phyloP scores from a whole-genome alignment of 1,140 invertebrate species.

The Microplitis demolitor region DNA sequence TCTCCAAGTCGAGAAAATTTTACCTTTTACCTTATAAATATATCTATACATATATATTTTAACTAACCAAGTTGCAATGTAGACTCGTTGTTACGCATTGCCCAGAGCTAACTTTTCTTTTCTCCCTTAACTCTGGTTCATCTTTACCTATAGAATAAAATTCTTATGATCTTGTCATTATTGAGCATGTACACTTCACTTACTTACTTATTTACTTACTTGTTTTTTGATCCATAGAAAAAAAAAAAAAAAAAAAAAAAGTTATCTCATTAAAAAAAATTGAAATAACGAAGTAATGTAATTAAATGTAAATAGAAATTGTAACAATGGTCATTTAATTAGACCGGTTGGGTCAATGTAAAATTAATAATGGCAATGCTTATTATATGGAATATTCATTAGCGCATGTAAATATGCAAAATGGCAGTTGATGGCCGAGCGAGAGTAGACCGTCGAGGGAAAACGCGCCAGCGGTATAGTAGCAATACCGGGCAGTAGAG shows the following conservation, averaged over 20 bases:
- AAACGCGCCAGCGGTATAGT: not conserved
- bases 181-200: slow-evolving; percentile 12
- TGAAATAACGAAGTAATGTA: not conserved
- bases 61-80: slow-evolving; percentile 24
- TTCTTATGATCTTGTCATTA: slow-evolving; percentile 31
- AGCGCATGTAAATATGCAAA: slow-evolving; percentile 42
- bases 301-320: not conserved
- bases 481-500: not conserved
- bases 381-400: slow-evolving; percentile 54
- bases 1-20: not conserved
- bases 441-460: not conserved
- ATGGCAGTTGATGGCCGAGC: slow-evolving; percentile 9
- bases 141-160: slow-evolving; percentile 19
- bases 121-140: not conserved
- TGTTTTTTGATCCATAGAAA: not conserved
- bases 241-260: too few species aligned
- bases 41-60: not conserved
- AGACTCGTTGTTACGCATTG: slow-evolving; percentile 7
- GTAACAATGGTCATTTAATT: not conserved
- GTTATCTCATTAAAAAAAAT: too few species aligned
- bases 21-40: not conserved
- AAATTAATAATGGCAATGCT: slow-evolving; percentile 26
- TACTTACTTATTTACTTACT: not conserved
- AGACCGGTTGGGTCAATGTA: slow-evolving; percentile 9
- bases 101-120: slow-evolving; percentile 22